A percentile compares a stretch with the other conserved stretches of the same genome.
Evolutionary conservation across 2,113 vertebrate species (phyloP).

Genomic region (Odocoileus virginianus): DNA sequence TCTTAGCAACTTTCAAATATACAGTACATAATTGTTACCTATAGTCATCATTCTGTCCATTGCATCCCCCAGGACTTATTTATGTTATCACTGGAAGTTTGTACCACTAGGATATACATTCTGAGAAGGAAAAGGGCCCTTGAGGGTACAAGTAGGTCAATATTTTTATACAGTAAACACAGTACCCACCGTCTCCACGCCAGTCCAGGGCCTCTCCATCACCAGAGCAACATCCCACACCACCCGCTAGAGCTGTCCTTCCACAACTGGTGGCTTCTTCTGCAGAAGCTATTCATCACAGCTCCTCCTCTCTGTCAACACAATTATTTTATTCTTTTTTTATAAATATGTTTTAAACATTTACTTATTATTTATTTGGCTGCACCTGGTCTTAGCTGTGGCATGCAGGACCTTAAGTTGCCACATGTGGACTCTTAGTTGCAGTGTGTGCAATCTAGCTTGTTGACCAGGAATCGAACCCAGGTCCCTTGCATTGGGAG

Average conservation of each 20-base stretch:
- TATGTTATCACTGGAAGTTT: neutral
- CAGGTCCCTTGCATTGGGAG: neutral
- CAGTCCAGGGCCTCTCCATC: neutral
- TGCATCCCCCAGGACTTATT: neutral
- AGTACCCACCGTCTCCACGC: accelerated
- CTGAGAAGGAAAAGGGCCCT: neutral
- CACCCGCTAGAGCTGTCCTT: accelerated
- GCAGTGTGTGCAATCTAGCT: neutral
- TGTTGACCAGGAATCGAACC: neutral
- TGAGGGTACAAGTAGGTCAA: neutral
- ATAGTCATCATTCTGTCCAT: neutral
- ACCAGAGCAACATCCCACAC: neutral
- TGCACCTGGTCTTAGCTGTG: neutral
- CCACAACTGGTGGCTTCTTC: neutral
- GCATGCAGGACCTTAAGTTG: neutral
- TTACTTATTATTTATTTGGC: neutral
- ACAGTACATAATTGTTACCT: too few relatives aligned
- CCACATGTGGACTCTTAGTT: neutral
- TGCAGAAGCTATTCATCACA: neutral
- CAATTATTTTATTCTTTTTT: neutral
- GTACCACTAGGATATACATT: neutral
- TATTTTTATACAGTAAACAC: neutral
- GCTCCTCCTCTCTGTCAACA: neutral
- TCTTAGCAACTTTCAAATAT: neutral
- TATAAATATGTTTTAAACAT: neutral